Conservation (phyloP, 2,888 invertebrate species). For the Oxystoma pomonae region DNA sequence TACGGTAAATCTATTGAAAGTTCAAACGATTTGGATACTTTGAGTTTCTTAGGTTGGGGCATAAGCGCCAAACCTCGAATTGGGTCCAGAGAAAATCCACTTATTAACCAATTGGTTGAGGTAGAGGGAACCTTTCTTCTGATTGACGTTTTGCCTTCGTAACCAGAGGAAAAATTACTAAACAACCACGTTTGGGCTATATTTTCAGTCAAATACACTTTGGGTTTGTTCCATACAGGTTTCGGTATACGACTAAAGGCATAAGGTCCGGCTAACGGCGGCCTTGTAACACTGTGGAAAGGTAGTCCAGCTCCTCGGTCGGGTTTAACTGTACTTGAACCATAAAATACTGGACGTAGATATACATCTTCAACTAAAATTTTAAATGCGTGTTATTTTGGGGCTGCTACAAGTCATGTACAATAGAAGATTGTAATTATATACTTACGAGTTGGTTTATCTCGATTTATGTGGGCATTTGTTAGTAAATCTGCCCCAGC, state of each 20-base stretch:
- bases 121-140: constrained; percentile 72
- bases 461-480: constrained; percentile 64
- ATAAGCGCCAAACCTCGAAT: constrained; percentile 73
- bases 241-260: constrained; percentile 85
- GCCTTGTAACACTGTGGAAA: constrained; percentile 62
- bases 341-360: constrained; percentile 44
- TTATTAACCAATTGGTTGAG: constrained; percentile 80
- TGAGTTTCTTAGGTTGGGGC: constrained; percentile 59
- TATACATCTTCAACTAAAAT: constrained; percentile 46
- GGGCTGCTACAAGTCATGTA: no score
- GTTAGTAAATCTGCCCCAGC: constrained; percentile 72
- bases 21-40: constrained; percentile 81
- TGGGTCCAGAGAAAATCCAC: constrained; percentile 77
- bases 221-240: constrained; percentile 73
- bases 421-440: no score
- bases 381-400: no score
- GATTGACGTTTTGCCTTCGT: constrained; percentile 56
- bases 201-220: constrained; percentile 71
- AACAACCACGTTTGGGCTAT: constrained; percentile 81
- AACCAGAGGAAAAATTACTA: constrained; percentile 74
- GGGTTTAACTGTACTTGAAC: constrained; percentile 46
- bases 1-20: constrained; percentile 84
- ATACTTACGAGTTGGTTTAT: constrained; percentile 59
- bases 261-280: constrained; percentile 83
- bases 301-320: constrained; percentile 44